Conservation (phyloP, 23 tunicate genomes). For the Ciona savignyi region DNA sequence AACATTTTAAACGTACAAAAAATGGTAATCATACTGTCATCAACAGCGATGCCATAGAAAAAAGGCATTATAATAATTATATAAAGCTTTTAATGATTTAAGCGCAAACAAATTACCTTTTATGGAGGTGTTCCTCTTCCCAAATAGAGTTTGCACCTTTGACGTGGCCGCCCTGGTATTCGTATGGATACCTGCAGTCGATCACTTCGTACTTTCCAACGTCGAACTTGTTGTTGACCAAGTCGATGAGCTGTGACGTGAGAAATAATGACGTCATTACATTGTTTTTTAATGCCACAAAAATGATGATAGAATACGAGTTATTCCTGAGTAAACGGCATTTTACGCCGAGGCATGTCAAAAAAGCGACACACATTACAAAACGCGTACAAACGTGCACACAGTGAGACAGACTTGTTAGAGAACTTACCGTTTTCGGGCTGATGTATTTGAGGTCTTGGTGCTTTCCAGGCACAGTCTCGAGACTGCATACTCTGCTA, state of each 20-base stretch:
- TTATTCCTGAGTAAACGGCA: too few species aligned
- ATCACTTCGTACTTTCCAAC: slow-evolving; percentile 49
- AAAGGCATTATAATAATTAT: too few species aligned
- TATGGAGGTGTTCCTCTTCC: slow-evolving; percentile 58
- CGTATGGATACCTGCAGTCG: slow-evolving; percentile 88
- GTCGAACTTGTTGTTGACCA: slow-evolving; percentile 42
- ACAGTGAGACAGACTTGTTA: neutral
- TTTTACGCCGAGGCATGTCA: too few species aligned
- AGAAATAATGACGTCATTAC: neutral
- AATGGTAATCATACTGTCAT: too few species aligned
- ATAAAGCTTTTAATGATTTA: too few species aligned
- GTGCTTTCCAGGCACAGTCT: slow-evolving; percentile 62
- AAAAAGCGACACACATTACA: too few species aligned
- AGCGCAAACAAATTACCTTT: slow-evolving; percentile 21
- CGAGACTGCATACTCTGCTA: slow-evolving; percentile 44
- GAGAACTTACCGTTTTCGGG: slow-evolving; percentile 52
- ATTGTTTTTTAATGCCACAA: too few species aligned
- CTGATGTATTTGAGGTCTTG: slow-evolving; percentile 84
- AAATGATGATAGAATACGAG: too few species aligned
- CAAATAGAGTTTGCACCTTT: slow-evolving; percentile 44
- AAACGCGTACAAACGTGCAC: too few species aligned
- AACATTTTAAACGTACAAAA: too few species aligned
- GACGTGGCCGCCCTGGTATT: slow-evolving; percentile 85
- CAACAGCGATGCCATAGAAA: too few species aligned
- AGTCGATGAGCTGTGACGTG: slow-evolving; percentile 28